Conservation (phyloP, 2,113 vertebrate species). For the Hemiscyllium ocellatum region DNA sequence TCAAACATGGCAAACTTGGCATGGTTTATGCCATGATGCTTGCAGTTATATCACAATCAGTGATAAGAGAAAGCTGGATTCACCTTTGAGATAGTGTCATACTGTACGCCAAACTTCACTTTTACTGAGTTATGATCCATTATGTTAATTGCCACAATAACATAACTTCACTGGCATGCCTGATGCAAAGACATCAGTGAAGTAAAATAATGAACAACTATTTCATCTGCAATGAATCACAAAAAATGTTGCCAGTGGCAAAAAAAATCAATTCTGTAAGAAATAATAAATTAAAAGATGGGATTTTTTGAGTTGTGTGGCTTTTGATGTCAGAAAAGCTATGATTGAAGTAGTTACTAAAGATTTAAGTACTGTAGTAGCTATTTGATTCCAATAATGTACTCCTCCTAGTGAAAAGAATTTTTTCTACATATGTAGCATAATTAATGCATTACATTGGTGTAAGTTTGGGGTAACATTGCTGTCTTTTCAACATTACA, state of each 20-base stretch:
- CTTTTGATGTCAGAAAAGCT: conserved; percentile 39
- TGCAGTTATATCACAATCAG: neutral
- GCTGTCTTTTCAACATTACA: neutral
- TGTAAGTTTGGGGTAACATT: neutral
- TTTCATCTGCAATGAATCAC: conserved; percentile 40
- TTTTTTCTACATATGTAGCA: neutral
- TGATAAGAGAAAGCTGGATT: neutral
- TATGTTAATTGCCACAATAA: neutral
- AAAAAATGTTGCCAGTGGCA: conserved; percentile 40
- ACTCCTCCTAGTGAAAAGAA: no score
- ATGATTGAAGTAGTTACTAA: conserved; percentile 32
- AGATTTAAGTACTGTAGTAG: neutral
- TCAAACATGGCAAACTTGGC: neutral
- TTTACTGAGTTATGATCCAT: neutral
- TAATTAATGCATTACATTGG: neutral
- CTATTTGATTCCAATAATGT: neutral
- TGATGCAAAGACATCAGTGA: neutral
- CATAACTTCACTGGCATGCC: neutral
- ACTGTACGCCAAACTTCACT: neutral
- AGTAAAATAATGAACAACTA: neutral
- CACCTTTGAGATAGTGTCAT: neutral
- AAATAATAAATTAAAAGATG: conserved; percentile 47
- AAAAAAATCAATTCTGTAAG: conserved; percentile 43
- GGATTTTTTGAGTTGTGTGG: conserved; percentile 46
- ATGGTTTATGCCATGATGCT: neutral